Percentiles rank a stretch among this genome's conserved stretches.
These are phyloP conservation scores for Nothobranchius furzeri DNA, from an alignment of 2,113 vertebrate genomes.

Conservation along the genomic window DNA sequence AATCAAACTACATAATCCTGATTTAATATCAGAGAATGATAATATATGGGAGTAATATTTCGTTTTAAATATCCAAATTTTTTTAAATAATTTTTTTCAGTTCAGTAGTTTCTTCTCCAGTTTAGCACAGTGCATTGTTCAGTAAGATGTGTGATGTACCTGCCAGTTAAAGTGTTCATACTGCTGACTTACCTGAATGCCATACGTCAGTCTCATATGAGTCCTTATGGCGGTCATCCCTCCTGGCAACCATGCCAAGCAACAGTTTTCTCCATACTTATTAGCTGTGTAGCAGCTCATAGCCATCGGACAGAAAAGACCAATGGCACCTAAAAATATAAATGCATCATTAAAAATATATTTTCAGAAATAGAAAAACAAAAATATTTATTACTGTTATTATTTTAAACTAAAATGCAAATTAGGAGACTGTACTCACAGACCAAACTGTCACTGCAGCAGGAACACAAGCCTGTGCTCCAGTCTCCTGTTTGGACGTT, in stretches of 20 bases:
- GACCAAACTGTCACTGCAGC: conserved; percentile 75
- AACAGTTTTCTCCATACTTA: conserved; percentile 80
- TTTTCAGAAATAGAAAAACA: not conserved
- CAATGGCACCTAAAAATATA: conserved; percentile 68
- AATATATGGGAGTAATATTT: too few relatives aligned
- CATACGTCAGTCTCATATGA: conserved; percentile 85
- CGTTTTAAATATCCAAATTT: too few relatives aligned
- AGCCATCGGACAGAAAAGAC: conserved; percentile 71
- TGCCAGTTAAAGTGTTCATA: too few relatives aligned
- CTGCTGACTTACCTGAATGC: conserved; percentile 76
- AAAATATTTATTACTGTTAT: too few relatives aligned
- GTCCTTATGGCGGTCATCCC: conserved; percentile 80
- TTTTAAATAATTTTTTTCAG: too few relatives aligned
- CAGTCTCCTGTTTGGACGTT: conserved; percentile 83
- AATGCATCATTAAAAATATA: not conserved
- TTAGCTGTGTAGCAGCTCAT: conserved; percentile 78
- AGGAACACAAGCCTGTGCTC: conserved; percentile 81
- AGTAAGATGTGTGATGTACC: too few relatives aligned
- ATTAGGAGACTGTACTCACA: conserved; percentile 72
- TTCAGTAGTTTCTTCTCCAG: too few relatives aligned
- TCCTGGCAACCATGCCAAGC: conserved; percentile 77
- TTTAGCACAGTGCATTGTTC: too few relatives aligned
- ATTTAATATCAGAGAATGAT: too few relatives aligned
- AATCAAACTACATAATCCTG: too few relatives aligned
- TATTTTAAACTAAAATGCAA: not conserved